A percentile compares a stretch with the other conserved stretches of the same genome.
Evolutionary conservation across 2,888 invertebrate genomes (phyloP).

Genomic region (Dicranocentrus wangi): DNA sequence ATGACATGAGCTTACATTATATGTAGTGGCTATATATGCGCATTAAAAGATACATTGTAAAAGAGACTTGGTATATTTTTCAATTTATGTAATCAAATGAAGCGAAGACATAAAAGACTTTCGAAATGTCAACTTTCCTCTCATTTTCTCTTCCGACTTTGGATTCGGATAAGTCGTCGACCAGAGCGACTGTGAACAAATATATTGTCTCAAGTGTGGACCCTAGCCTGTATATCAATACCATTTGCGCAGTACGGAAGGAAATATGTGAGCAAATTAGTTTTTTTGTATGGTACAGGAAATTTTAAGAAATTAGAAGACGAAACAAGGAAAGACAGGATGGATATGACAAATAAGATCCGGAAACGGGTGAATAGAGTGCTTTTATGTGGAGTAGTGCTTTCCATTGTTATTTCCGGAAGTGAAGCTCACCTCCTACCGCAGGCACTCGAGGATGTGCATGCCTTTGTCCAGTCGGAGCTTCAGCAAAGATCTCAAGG

Average conservation of each 20-base stretch:
- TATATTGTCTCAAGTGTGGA: no score
- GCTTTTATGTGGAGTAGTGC: not conserved
- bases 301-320: no score
- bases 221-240: no score
- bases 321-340: no score
- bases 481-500: slow-evolving; percentile 42
- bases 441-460: slow-evolving; percentile 46
- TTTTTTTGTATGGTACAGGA: not conserved
- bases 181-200: not conserved
- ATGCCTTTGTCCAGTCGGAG: slow-evolving; percentile 45
- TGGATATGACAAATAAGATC: not conserved
- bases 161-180: not conserved
- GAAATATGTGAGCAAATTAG: not conserved
- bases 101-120: slow-evolving; percentile 27
- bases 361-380: not conserved
- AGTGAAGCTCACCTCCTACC: slow-evolving; percentile 26
- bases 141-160: slow-evolving; percentile 54
- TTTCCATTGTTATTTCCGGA: not conserved
- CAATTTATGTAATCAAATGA: slow-evolving; percentile 22
- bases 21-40: no score
- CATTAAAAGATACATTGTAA: no score
- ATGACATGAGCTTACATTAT: not conserved
- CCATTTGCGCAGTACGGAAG: not conserved
- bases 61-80: not conserved
- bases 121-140: slow-evolving; percentile 43